A percentile compares a stretch with the other conserved stretches of the same genome.
These are phyloP conservation scores for Drosophila pseudoananassae DNA, from an alignment of 1,140 invertebrate genomes.

Conservation along the genomic window DNA sequence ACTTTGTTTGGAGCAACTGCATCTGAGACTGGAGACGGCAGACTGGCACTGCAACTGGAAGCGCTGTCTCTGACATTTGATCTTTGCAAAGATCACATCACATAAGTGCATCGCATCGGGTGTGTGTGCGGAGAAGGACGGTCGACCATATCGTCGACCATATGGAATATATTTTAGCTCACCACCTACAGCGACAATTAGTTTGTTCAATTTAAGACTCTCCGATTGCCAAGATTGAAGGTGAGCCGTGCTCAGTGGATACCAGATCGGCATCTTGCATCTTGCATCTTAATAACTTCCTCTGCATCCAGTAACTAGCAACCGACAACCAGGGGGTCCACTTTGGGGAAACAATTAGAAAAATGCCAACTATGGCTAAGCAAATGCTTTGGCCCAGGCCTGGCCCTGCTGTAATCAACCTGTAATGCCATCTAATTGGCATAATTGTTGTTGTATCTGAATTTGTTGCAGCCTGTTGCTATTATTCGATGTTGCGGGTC, in stretches of 20 bases:
- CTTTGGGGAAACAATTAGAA: conserved; percentile 56
- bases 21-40: background rate
- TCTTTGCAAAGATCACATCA: conserved; percentile 64
- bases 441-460: conserved; percentile 66
- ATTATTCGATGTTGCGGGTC: conserved; percentile 41
- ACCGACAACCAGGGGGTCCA: conserved; percentile 9
- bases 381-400: conserved; percentile 27
- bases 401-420: conserved; percentile 67
- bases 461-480: conserved; percentile 14
- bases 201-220: conserved; percentile 42
- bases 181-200: conserved; percentile 55
- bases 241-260: conserved; percentile 35
- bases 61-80: conserved; percentile 67
- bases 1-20: conserved; percentile 58
- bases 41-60: conserved; percentile 20
- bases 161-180: conserved; percentile 57
- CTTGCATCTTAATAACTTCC: conserved; percentile 70
- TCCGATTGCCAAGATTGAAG: conserved; percentile 25
- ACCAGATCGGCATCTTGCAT: conserved; percentile 15
- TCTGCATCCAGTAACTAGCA: conserved; percentile 22
- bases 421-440: conserved; percentile 79
- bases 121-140: conserved; percentile 18
- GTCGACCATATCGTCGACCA: conserved; percentile 30
- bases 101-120: conserved; percentile 23
- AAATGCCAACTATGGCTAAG: conserved; percentile 58